A percentile compares a stretch with the other conserved stretches of the same genome.
These are phyloP conservation scores for Semnornis frantzii DNA, from an alignment of 2,113 vertebrate species.

Conservation along the genomic window DNA sequence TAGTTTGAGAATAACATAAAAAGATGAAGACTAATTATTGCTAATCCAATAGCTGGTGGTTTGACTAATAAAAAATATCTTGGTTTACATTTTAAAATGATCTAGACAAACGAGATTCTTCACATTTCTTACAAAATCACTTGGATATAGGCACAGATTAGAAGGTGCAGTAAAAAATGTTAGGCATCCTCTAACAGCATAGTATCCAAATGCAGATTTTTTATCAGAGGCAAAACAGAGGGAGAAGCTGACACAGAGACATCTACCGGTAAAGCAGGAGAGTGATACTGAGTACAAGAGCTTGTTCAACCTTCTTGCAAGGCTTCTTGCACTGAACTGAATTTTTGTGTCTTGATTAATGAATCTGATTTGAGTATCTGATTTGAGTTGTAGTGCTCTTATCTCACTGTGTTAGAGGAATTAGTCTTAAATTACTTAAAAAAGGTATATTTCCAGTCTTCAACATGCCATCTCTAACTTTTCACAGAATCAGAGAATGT, in stretches of 20 bases:
- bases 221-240: background rate
- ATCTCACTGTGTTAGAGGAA: background rate
- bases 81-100: background rate
- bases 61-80: background rate
- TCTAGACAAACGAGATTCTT: background rate
- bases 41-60: background rate
- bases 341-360: background rate
- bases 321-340: background rate
- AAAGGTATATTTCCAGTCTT: background rate
- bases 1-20: background rate
- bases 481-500: no score
- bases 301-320: background rate
- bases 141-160: background rate
- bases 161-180: background rate
- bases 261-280: conserved; percentile 24
- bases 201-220: background rate
- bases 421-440: background rate
- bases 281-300: background rate
- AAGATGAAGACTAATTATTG: background rate
- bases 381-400: background rate
- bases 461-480: background rate
- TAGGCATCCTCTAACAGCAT: background rate
- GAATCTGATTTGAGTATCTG: background rate
- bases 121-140: background rate
- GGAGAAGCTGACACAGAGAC: conserved; percentile 43